phyloP scores from a whole-genome alignment of 1,140 invertebrate genomes.

The Bacillus rossius region DNA sequence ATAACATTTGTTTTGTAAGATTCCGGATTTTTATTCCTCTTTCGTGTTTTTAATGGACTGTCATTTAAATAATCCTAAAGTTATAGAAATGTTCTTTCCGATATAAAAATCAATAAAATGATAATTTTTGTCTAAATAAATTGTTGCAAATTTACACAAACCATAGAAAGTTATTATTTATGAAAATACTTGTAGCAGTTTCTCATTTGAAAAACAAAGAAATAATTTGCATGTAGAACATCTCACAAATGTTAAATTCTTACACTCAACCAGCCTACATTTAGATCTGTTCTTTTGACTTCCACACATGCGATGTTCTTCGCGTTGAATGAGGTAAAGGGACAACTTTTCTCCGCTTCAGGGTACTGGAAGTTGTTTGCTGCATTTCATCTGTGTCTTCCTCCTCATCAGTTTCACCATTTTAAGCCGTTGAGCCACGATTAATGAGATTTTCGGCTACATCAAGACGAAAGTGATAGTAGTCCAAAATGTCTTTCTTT shows the following conservation, averaged over 20 bases:
- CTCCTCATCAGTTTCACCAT: background rate
- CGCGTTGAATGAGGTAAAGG: background rate
- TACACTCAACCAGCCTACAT: background rate
- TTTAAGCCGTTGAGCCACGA: background rate
- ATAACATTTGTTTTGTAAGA: no score
- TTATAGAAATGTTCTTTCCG: no score
- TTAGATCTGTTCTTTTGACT: background rate
- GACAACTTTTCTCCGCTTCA: background rate
- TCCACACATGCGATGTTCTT: background rate
- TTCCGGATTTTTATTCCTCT: no score
- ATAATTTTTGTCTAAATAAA: no score
- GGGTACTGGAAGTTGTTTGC: background rate
- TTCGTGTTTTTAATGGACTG: no score
- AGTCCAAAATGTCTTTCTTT: constrained; percentile 2
- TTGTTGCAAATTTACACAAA: no score
- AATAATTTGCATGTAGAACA: background rate
- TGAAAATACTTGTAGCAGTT: background rate
- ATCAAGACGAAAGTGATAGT: background rate
- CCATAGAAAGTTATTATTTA: background rate
- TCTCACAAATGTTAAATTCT: background rate
- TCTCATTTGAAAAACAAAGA: background rate
- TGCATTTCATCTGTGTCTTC: background rate
- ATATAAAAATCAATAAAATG: no score
- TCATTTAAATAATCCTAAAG: no score
- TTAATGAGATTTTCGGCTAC: constrained; percentile 1